These are phyloP conservation scores for Sialia sialis DNA, from an alignment of 2,113 vertebrate genomes.

Conservation along the genomic window DNA sequence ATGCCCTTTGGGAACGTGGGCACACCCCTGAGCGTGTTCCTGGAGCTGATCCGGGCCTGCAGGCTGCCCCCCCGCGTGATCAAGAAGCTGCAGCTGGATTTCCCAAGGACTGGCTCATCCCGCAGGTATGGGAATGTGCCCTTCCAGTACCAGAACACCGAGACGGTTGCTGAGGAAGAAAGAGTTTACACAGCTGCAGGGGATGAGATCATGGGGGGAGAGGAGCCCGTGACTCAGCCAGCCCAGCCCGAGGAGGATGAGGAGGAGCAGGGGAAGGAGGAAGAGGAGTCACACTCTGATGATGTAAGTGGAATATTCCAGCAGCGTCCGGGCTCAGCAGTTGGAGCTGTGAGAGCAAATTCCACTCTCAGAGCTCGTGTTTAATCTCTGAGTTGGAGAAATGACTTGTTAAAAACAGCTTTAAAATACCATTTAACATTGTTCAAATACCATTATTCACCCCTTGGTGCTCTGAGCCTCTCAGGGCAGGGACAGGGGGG, in stretches of 20 bases:
- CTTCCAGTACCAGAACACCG: slow-evolving; percentile 77
- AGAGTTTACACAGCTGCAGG: slow-evolving; percentile 85
- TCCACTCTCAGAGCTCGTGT: not conserved
- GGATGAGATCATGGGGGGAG: slow-evolving; percentile 79
- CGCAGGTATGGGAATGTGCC: slow-evolving; percentile 91
- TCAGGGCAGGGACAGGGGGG: accelerated
- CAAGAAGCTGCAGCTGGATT: slow-evolving; percentile 84
- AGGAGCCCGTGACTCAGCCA: not conserved
- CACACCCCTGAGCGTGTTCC: slow-evolving; percentile 84
- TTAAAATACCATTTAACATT: accelerated
- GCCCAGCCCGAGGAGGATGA: not conserved
- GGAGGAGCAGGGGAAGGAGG: not conserved
- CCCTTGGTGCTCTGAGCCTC: accelerated
- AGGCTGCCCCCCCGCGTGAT: slow-evolving; percentile 88
- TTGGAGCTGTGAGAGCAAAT: accelerated
- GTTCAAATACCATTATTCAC: accelerated
- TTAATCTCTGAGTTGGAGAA: not conserved
- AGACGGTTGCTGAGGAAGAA: slow-evolving; percentile 68
- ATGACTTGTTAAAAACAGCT: accelerated
- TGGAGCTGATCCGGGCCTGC: slow-evolving; percentile 91
- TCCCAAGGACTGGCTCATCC: slow-evolving; percentile 83
- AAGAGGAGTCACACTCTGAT: slow-evolving; percentile 74
- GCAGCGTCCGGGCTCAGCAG: accelerated
- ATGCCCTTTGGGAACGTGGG: slow-evolving; percentile 94
- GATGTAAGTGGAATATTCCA: slow-evolving; percentile 78